Percentiles rank a stretch among this genome's conserved stretches.
These are phyloP conservation scores for Asarcornis scutulata DNA, from an alignment of 2,113 vertebrate species.

Conservation along the genomic window DNA sequence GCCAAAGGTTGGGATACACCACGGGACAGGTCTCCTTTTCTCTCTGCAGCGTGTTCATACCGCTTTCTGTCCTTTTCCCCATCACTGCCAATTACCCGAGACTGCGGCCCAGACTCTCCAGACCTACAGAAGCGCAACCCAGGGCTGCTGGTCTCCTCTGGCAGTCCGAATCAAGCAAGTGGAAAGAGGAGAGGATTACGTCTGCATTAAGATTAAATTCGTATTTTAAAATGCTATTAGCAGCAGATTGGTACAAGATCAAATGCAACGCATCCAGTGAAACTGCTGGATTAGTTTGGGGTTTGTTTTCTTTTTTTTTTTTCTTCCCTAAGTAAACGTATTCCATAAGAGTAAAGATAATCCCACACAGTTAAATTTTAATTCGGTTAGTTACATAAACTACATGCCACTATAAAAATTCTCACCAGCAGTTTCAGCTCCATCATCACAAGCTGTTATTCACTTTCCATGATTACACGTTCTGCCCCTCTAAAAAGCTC, in stretches of 20 bases:
- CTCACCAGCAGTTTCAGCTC: conserved; percentile 57
- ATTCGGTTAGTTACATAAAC: conserved; percentile 55
- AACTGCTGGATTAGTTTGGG: conserved; percentile 15
- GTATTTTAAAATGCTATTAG: conserved; percentile 11
- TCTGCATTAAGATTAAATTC: conserved; percentile 11
- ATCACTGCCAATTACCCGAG: not conserved
- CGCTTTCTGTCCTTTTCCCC: not conserved
- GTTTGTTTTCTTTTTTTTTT: not conserved
- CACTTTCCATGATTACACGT: conserved; percentile 10
- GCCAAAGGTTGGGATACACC: not conserved
- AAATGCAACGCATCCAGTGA: not conserved
- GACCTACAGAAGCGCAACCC: not conserved
- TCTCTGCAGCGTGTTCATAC: not conserved
- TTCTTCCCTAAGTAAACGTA: not conserved
- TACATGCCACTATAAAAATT: conserved; percentile 58
- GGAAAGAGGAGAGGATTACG: conserved; percentile 2
- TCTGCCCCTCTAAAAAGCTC: not conserved
- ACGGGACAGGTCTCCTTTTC: not conserved
- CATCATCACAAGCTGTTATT: conserved; percentile 56
- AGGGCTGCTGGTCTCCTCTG: not conserved
- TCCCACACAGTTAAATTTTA: conserved; percentile 58
- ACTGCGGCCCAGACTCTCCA: not conserved
- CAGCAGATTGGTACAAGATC: not conserved
- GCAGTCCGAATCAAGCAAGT: not conserved
- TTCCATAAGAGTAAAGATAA: not conserved